A percentile compares a stretch with the other conserved stretches of the same genome.
phyloP scores from a whole-genome alignment of 92 coral and sea anemone species.

The Phenganax stokvisi region DNA sequence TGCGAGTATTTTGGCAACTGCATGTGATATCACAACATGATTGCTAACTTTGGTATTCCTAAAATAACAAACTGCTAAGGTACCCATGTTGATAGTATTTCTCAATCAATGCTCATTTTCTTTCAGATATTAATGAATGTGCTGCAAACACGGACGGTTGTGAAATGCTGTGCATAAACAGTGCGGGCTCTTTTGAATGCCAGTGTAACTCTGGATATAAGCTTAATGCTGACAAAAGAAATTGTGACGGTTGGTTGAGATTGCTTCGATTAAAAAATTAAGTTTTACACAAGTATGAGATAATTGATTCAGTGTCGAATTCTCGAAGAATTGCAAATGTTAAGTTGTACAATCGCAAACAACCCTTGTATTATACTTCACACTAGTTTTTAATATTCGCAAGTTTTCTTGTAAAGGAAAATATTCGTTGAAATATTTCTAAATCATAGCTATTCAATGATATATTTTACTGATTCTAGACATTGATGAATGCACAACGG shows the following conservation, averaged over 20 bases:
- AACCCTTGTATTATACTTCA: no score
- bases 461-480: constrained; percentile 33
- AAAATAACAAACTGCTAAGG: neutral
- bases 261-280: neutral
- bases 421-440: no score
- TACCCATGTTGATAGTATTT: neutral
- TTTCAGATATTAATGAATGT: constrained; percentile 66
- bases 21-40: no score
- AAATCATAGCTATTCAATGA: neutral
- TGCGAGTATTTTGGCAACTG: no score
- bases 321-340: no score
- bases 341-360: no score
- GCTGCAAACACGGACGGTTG: constrained; percentile 37
- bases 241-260: constrained; percentile 51
- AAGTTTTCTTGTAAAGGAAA: no score
- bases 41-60: no score
- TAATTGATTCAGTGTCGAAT: no score
- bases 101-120: neutral
- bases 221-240: constrained; percentile 42
- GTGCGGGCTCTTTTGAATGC: constrained; percentile 63
- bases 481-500: constrained; percentile 54
- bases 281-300: neutral
- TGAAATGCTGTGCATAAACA: constrained; percentile 56
- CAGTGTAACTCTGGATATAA: constrained; percentile 52
- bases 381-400: no score